phyloP scores from a whole-genome alignment of 2,888 invertebrate species.

The Chaetoderma sp. region DNA sequence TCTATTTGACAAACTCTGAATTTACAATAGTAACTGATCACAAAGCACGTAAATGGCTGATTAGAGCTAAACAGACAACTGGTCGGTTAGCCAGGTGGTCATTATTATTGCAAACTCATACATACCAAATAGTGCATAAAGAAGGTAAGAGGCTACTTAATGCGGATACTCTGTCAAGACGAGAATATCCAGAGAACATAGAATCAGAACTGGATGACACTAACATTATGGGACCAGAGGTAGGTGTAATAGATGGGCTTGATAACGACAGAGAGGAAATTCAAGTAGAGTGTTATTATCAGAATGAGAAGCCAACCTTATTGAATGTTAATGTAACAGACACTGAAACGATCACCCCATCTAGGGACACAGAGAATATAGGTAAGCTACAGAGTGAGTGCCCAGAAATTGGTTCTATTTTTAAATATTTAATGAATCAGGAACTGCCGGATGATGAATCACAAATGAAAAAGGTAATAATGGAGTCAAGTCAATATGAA shows the following conservation, averaged over 20 bases:
- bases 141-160: conserved; percentile 3
- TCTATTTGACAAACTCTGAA: conserved; percentile 22
- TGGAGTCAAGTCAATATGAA: neutral
- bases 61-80: conserved; percentile 11
- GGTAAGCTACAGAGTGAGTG: neutral
- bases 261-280: too few relatives aligned
- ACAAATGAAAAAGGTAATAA: neutral
- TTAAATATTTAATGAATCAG: neutral
- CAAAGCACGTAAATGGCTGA: conserved; percentile 23
- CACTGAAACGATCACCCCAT: too few relatives aligned
- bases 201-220: too few relatives aligned
- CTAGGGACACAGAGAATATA: neutral
- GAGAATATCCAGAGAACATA: too few relatives aligned
- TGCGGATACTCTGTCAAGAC: neutral
- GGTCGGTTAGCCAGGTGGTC: conserved; percentile 25
- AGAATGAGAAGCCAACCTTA: too few relatives aligned
- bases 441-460: neutral
- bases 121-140: conserved; percentile 21
- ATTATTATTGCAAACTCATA: conserved; percentile 27
- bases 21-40: conserved; percentile 38
- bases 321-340: neutral
- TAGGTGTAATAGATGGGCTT: neutral
- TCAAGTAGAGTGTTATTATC: too few relatives aligned
- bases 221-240: too few relatives aligned
- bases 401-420: neutral